Conservation (phyloP, 2,797 vertebrate genomes). For the Prionace glauca region DNA sequence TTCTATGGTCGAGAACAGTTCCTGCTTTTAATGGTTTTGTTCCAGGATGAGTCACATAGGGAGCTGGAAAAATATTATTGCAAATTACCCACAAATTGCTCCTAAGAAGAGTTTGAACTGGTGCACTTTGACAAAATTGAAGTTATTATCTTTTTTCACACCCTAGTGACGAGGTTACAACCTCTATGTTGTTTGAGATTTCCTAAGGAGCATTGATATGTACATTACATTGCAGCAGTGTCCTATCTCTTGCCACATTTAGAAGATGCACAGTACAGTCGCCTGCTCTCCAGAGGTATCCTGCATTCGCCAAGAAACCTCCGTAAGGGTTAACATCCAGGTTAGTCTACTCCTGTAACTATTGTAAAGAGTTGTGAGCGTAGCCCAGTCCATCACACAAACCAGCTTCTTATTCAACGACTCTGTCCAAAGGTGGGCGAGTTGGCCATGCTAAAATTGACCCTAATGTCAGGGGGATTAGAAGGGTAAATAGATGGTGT, state of each 20-base stretch:
- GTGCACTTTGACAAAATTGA: not conserved
- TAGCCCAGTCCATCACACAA: too few species aligned
- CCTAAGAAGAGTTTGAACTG: not conserved
- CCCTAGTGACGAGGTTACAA: not conserved
- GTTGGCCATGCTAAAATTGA: too few species aligned
- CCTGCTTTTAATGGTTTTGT: not conserved
- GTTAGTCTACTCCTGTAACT: not conserved
- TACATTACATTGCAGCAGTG: not conserved
- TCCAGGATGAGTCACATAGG: not conserved
- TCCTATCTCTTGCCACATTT: not conserved
- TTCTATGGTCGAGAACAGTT: not conserved
- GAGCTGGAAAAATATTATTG: not conserved
- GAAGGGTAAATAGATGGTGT: too few species aligned
- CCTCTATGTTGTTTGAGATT: not conserved
- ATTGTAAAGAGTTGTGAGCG: too few species aligned
- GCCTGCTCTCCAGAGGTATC: not conserved
- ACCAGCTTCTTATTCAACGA: too few species aligned
- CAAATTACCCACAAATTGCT: conserved; percentile 11
- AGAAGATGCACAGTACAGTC: not conserved
- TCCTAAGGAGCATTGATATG: not conserved
- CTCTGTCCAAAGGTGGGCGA: too few species aligned
- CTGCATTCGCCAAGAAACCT: not conserved
- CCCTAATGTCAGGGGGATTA: too few species aligned
- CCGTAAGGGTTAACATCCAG: not conserved
- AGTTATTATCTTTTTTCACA: not conserved